Conservation (phyloP, 2,888 invertebrate species). For the Rhingia rostrata region DNA sequence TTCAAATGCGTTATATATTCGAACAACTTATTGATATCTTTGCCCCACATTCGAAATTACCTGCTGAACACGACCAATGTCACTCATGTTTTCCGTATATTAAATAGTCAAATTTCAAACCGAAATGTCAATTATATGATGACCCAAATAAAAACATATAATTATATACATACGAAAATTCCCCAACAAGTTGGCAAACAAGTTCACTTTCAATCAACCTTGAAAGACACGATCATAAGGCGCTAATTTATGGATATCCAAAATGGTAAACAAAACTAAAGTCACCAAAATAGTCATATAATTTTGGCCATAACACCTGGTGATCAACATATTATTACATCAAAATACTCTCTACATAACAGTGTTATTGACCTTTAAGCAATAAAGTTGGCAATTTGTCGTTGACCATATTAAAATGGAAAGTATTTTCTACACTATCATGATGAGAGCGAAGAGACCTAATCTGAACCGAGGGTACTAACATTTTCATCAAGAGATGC, state of each 20-base stretch:
- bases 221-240: conserved; percentile 41
- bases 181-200: not conserved
- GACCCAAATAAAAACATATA: conserved; percentile 34
- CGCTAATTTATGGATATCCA: not conserved
- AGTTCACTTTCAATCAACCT: conserved; percentile 25
- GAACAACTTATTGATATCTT: conserved; percentile 25
- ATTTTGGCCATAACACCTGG: not conserved
- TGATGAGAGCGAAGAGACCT: conserved; percentile 9
- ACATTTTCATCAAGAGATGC: conserved; percentile 50
- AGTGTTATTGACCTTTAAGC: conserved; percentile 65
- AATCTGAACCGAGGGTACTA: conserved; percentile 8
- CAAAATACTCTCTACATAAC: not conserved
- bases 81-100: conserved; percentile 16
- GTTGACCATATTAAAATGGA: conserved; percentile 39
- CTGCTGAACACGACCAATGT: conserved; percentile 42
- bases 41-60: conserved; percentile 16
- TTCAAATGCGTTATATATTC: conserved; percentile 29
- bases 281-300: conserved; percentile 32
- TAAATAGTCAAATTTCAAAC: conserved; percentile 17
- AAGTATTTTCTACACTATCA: conserved; percentile 33
- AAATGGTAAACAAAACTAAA: not conserved
- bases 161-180: conserved; percentile 2
- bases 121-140: conserved; percentile 1
- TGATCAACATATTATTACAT: not conserved
- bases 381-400: conserved; percentile 20